phyloP scores from a whole-genome alignment of 2,797 vertebrate species.

The Vireo griseus region DNA sequence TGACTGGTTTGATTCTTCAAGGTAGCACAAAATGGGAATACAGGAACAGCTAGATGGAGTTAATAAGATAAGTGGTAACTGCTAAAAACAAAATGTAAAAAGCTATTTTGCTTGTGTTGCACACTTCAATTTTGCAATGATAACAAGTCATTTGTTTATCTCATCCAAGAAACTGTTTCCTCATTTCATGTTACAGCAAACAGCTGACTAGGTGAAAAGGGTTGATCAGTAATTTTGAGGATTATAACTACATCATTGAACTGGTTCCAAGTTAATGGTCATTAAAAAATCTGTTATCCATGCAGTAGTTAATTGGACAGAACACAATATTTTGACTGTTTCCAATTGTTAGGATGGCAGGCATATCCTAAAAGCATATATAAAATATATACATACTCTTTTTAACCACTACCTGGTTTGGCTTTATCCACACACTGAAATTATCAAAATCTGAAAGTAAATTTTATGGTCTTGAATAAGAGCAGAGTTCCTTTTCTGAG shows the following conservation, averaged over 20 bases:
- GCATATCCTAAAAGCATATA: background rate
- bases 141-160: background rate
- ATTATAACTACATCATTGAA: background rate
- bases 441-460: background rate
- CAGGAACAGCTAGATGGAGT: background rate
- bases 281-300: background rate
- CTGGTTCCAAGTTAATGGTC: background rate
- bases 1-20: background rate
- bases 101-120: background rate
- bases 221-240: slow-evolving; percentile 9
- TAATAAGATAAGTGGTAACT: background rate
- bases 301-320: background rate
- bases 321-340: background rate
- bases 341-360: background rate
- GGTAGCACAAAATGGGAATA: background rate
- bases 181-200: background rate
- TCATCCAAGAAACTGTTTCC: background rate
- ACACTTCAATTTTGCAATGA: background rate
- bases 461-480: background rate
- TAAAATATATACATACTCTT: background rate
- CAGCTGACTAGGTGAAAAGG: slow-evolving; percentile 2
- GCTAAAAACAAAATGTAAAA: background rate
- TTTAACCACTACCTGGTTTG: background rate
- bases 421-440: background rate
- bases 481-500: background rate